phyloP scores from a whole-genome alignment of 2,888 invertebrate species.

The Macaria notata region DNA sequence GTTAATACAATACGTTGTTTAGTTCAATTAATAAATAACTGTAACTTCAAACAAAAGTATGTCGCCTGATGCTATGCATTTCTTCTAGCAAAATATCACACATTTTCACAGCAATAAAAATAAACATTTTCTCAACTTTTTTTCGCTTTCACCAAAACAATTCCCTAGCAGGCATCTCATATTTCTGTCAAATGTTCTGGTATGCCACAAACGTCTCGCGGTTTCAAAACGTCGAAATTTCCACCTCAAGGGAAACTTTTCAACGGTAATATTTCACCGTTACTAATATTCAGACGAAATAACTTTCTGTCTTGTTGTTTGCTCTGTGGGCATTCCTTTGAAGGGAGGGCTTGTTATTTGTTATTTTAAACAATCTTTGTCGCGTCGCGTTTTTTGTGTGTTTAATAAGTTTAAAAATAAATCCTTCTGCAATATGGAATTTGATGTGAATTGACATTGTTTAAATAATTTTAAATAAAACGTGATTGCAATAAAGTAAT shows the following conservation, averaged over 20 bases:
- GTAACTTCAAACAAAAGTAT: no score
- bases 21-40: no score
- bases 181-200: conserved; percentile 63
- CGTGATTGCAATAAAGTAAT: no score
- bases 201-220: conserved; percentile 72
- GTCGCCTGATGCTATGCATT: no score
- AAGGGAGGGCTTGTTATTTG: conserved; percentile 48
- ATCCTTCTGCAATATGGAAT: no score
- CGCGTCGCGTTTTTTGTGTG: conserved; percentile 38
- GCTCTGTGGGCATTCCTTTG: conserved; percentile 58
- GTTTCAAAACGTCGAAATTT: conserved; percentile 55
- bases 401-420: conserved; percentile 15
- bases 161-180: conserved; percentile 14
- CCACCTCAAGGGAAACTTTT: conserved; percentile 54
- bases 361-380: conserved; percentile 55
- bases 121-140: no score
- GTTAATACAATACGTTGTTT: no score
- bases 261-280: conserved; percentile 66
- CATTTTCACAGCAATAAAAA: no score
- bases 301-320: conserved; percentile 59
- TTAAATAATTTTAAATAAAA: no score
- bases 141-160: no score
- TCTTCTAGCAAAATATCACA: no score
- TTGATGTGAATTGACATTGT: no score
- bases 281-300: conserved; percentile 41